Evolutionary conservation across 2,888 invertebrate species (phyloP), one percentile per base, ranked within the genome.

Genomic region (Brenthis daphne): DNA sequence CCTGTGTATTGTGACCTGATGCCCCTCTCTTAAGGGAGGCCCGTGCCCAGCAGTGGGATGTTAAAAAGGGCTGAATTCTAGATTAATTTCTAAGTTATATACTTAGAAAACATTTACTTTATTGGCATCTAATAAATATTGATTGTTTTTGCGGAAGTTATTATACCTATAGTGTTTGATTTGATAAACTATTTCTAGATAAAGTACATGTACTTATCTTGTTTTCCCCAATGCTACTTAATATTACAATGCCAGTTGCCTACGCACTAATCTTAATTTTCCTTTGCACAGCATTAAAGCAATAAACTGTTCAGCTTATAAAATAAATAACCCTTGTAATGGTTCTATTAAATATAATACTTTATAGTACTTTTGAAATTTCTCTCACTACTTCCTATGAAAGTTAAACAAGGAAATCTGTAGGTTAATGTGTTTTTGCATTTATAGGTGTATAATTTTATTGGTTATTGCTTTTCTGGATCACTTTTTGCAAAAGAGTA

Each of bases 271-370:
- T 67, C 65, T 60, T n/a, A 50, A 50, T 68, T 73, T 64, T 69
- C 33, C 65, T 63, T 64, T 37, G 53, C 66, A 64, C 66, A 66
- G 67, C 66, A 69, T 74, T 55, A 70, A 58, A 72, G 78, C 80
- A 78, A 80, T 82, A 84, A 84, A 84, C 78, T 71, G 77, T 76
- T 77, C 79, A 77, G 77, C 81, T 80, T 82, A 80, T 79, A 80
- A 77, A 81, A 77, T 75, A 77, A 81, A 77, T 75, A 70, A 63
- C 57, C 68, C 65, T 68, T 54, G 16, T 43, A 58, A 68, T 68
- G 66, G 64, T 74, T 75, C 71, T 68, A 70, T 78, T 79, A 77
- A 76, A 72, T 75, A 74, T 71, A 43, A 64, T 51, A 65, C 53
- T 72, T 72, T 66, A 70, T 67, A 20, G 20, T 1, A 20, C 20